phyloP scores from a whole-genome alignment of 2,113 vertebrate genomes.

The Vulpes vulpes region DNA sequence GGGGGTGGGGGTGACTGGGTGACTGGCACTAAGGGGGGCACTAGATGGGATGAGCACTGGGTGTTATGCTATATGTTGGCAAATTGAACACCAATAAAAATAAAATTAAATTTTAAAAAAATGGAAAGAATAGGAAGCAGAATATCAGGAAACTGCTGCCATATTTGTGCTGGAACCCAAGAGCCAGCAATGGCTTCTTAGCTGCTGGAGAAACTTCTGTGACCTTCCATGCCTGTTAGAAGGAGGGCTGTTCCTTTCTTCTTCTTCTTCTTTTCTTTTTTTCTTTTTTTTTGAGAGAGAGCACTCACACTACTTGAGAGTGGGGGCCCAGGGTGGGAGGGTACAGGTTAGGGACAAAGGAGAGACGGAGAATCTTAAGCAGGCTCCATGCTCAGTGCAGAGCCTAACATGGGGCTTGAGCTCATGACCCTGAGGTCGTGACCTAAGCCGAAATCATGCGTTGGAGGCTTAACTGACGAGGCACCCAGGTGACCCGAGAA shows the following conservation, averaged over 20 bases:
- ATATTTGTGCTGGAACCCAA: not conserved
- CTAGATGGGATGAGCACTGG: no score
- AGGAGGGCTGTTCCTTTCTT: not conserved
- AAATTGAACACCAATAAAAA: no score
- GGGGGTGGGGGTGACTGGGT: no score
- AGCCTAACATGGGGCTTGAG: not conserved
- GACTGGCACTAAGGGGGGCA: no score
- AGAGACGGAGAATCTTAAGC: not conserved
- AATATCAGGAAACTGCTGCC: not conserved
- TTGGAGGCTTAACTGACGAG: not conserved
- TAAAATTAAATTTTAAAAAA: no score
- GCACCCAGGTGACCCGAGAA: not conserved
- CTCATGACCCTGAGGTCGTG: not conserved
- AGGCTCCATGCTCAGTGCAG: not conserved
- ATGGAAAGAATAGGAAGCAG: not conserved
- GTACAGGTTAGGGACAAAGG: not conserved
- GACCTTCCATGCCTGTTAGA: not conserved
- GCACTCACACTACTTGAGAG: not conserved
- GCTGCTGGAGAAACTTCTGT: not conserved
- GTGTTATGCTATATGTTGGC: no score
- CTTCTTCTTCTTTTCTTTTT: not conserved
- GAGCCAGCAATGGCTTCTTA: not conserved
- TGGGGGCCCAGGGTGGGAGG: not conserved
- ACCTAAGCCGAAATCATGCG: not conserved
- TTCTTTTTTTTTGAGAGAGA: not conserved